Percentiles rank a stretch among this genome's conserved stretches.
These are phyloP conservation scores for Diarsia dahlii DNA, from an alignment of 2,888 invertebrate genomes.

Conservation along the genomic window DNA sequence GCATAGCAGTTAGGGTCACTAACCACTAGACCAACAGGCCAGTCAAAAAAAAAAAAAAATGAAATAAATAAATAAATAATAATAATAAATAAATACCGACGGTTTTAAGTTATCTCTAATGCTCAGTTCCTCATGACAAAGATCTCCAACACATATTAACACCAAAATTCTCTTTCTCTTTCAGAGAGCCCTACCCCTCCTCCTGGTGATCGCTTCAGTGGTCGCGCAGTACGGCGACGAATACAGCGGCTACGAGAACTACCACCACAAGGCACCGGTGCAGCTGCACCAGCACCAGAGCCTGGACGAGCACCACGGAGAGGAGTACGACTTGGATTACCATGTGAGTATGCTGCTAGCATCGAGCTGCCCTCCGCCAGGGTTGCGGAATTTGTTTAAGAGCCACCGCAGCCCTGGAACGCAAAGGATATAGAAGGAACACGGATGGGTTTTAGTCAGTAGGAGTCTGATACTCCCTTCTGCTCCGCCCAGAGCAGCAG, in stretches of 20 bases:
- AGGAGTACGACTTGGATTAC: slow-evolving; percentile 86
- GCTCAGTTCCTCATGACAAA: not conserved
- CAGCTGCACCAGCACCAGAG: slow-evolving; percentile 78
- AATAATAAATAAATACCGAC: too few relatives aligned
- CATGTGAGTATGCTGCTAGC: slow-evolving; percentile 77
- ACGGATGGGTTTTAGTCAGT: too few relatives aligned
- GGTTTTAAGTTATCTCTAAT: too few relatives aligned
- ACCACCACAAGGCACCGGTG: slow-evolving; percentile 75
- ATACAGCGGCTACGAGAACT: slow-evolving; percentile 80
- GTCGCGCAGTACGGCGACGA: slow-evolving; percentile 82
- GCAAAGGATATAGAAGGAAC: too few relatives aligned
- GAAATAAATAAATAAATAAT: too few relatives aligned
- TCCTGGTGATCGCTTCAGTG: slow-evolving; percentile 74
- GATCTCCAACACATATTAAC: not conserved
- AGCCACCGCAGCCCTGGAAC: too few relatives aligned
- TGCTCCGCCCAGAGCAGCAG: too few relatives aligned
- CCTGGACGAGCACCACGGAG: slow-evolving; percentile 77
- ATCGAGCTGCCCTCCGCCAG: not conserved
- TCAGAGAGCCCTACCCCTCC: slow-evolving; percentile 76
- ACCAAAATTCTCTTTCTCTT: slow-evolving; percentile 31
- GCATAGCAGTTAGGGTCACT: too few relatives aligned
- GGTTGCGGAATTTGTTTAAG: too few relatives aligned
- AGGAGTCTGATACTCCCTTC: too few relatives aligned
- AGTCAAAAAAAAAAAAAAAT: too few relatives aligned
- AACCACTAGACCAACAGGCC: too few relatives aligned